These are phyloP conservation scores for Papilio protenor DNA, from an alignment of 2,888 invertebrate genomes.

Conservation along the genomic window DNA sequence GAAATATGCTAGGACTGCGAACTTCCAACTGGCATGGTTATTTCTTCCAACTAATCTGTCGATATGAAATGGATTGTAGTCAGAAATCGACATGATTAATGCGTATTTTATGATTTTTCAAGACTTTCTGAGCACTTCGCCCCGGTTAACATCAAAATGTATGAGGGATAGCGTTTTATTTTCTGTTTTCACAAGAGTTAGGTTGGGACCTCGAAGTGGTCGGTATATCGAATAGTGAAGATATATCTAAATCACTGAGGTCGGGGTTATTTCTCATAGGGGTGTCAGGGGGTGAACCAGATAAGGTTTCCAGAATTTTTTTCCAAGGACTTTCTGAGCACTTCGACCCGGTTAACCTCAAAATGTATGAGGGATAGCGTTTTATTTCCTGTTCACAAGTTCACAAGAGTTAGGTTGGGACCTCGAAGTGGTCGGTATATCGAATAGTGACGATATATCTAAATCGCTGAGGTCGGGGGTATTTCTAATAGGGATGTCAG, in stretches of 20 bases:
- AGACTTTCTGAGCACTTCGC: too few species aligned
- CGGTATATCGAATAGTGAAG: neutral
- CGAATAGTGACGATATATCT: neutral
- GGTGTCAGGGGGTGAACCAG: neutral
- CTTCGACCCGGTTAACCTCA: too few species aligned
- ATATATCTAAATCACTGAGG: neutral
- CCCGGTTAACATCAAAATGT: too few species aligned
- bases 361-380: too few species aligned
- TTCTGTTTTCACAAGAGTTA: too few species aligned
- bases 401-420: too few species aligned
- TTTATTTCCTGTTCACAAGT: too few species aligned
- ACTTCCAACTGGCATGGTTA: conserved; percentile 40
- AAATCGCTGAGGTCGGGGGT: neutral
- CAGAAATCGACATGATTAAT: conserved; percentile 11
- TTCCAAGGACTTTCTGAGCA: neutral
- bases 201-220: too few species aligned
- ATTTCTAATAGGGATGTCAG: neutral
- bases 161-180: too few species aligned
- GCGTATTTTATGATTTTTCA: neutral
- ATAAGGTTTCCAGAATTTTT: neutral
- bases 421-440: neutral
- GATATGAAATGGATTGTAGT: conserved; percentile 33
- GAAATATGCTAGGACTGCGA: conserved; percentile 27
- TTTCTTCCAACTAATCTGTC: conserved; percentile 40
- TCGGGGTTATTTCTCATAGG: neutral